These are phyloP conservation scores for Nematolebias whitei DNA, from an alignment of 2,113 vertebrate species.

Conservation along the genomic window DNA sequence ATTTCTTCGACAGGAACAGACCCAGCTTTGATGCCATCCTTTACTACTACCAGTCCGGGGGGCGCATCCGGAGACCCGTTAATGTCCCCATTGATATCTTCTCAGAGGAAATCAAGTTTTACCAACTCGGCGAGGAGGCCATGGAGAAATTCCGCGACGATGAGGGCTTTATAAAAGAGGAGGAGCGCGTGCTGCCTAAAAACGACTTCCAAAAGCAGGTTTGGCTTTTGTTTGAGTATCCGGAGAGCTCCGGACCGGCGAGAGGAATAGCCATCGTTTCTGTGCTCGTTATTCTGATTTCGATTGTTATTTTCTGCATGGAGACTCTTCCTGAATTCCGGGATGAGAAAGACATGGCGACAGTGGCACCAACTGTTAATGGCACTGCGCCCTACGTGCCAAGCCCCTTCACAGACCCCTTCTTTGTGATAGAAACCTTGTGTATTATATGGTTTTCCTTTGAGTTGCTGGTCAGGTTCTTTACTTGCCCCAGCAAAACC, in stretches of 20 bases:
- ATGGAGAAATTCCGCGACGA: slow-evolving; percentile 99
- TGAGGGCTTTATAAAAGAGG: slow-evolving; percentile 98
- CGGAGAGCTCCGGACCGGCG: slow-evolving; percentile 94
- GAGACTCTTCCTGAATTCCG: slow-evolving; percentile 96
- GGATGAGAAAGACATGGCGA: slow-evolving; percentile 86
- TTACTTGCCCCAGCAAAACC: slow-evolving; percentile 95
- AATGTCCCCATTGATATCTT: slow-evolving; percentile 99
- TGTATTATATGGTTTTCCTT: slow-evolving; percentile 99
- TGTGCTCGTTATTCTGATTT: slow-evolving; percentile 95
- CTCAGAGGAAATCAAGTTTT: slow-evolving; percentile 97
- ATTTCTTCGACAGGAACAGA: slow-evolving; percentile 97
- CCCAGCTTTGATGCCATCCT: too few species aligned
- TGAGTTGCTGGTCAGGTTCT: slow-evolving; percentile 94
- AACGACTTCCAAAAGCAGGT: slow-evolving; percentile 95
- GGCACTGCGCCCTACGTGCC: slow-evolving; percentile 70
- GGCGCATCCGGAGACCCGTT: slow-evolving; percentile 93
- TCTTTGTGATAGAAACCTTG: slow-evolving; percentile 97
- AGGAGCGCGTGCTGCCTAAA: slow-evolving; percentile 90
- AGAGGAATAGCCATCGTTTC: slow-evolving; percentile 97
- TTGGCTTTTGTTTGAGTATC: slow-evolving; percentile 98
- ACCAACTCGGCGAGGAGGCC: slow-evolving; percentile 95
- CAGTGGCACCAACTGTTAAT: slow-evolving; percentile 68
- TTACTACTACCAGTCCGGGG: slow-evolving; percentile 97
- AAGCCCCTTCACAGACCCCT: slow-evolving; percentile 89
- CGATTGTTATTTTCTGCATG: slow-evolving; percentile 97